A percentile compares a stretch with the other conserved stretches of the same genome.
Evolutionary conservation across 2,113 vertebrate species (phyloP).

Genomic region (Esox niger): DNA sequence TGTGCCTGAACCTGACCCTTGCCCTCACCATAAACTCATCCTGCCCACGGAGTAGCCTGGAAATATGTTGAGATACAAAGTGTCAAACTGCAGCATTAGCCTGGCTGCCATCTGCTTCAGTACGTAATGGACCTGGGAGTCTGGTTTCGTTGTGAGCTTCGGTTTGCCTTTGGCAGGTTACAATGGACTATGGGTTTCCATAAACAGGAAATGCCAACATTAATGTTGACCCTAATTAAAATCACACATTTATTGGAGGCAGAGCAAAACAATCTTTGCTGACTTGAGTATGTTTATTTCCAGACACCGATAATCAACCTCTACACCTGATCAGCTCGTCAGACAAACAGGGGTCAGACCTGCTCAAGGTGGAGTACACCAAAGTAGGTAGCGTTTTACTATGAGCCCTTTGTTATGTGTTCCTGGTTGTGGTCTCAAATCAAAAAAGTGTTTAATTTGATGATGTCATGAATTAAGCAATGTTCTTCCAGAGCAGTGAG

Average conservation of each 20-base stretch:
- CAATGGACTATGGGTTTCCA: too few species aligned
- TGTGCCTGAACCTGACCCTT: slow-evolving; percentile 62
- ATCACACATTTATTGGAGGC: too few species aligned
- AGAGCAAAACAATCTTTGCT: background rate
- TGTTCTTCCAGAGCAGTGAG: background rate
- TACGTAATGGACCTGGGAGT: too few species aligned
- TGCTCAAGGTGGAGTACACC: slow-evolving; percentile 90
- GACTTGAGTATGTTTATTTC: slow-evolving; percentile 28
- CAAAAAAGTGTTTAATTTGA: too few species aligned
- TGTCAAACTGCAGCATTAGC: slow-evolving; percentile 48
- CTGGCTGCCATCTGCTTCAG: too few species aligned
- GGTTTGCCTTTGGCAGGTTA: too few species aligned
- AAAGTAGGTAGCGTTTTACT: slow-evolving; percentile 72
- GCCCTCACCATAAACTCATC: slow-evolving; percentile 81
- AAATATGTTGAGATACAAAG: slow-evolving; percentile 83
- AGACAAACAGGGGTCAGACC: slow-evolving; percentile 80
- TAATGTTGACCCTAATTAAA: too few species aligned
- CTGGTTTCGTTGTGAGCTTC: too few species aligned
- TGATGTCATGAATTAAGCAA: too few species aligned
- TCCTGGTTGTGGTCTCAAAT: background rate
- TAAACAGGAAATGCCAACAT: too few species aligned
- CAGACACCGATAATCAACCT: slow-evolving; percentile 75
- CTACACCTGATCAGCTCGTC: slow-evolving; percentile 88
- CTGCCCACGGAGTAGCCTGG: slow-evolving; percentile 80
- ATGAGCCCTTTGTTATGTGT: background rate